A percentile compares a stretch with the other conserved stretches of the same genome.
Conservation (phyloP, 2,888 invertebrate genomes). For the Acronicta aceris region DNA sequence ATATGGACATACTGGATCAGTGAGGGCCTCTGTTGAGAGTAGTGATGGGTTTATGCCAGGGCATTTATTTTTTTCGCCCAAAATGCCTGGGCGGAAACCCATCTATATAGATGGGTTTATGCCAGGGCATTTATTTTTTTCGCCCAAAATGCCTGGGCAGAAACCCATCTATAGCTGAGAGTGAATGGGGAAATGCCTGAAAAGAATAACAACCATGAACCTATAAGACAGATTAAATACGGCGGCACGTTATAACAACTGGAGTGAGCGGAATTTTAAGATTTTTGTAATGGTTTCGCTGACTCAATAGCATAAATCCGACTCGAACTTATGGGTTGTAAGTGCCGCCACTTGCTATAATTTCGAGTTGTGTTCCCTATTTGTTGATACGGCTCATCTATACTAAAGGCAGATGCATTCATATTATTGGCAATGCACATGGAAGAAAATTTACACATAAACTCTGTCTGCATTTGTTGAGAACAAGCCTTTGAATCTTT, state of each 20-base stretch:
- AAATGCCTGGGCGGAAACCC: too few species aligned
- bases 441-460: neutral
- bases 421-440: neutral
- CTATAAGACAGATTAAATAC: neutral
- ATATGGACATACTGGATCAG: slow-evolving; percentile 19
- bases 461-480: slow-evolving; percentile 4
- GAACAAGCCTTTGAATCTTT: slow-evolving; percentile 11
- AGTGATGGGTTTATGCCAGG: neutral
- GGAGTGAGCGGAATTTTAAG: neutral
- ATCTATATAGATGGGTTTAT: too few species aligned
- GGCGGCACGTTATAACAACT: neutral
- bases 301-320: too few species aligned
- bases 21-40: slow-evolving; percentile 16
- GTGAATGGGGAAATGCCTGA: neutral
- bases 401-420: neutral
- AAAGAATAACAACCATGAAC: neutral
- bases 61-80: too few species aligned
- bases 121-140: too few species aligned
- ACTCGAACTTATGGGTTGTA: neutral
- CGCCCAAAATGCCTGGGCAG: too few species aligned
- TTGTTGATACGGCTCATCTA: neutral
- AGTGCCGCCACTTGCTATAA: slow-evolving; percentile 4
- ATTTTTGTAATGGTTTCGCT: too few species aligned
- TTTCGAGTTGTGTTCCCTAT: slow-evolving; percentile 3
- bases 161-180: too few species aligned